Conservation (phyloP, 2,888 invertebrate species). For the Diplazon laetatorius region DNA sequence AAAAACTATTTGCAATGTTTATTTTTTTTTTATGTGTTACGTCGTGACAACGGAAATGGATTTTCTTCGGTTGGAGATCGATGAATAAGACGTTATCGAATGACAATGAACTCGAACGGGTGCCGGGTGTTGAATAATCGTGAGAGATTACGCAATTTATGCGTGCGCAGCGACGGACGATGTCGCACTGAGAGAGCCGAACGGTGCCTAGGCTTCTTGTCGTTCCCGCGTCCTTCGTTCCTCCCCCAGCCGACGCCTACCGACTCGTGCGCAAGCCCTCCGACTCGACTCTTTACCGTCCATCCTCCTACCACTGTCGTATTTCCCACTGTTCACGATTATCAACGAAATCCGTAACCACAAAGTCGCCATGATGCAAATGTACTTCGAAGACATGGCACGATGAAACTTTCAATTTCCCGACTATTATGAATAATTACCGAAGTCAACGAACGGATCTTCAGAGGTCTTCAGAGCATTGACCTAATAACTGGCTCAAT, state of each 20-base stretch:
- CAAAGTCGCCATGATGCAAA: slow-evolving; percentile 56
- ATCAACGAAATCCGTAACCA: slow-evolving; percentile 63
- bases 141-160: slow-evolving; percentile 66
- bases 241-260: slow-evolving; percentile 78
- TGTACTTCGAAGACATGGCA: not conserved
- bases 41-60: not conserved
- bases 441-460: too few relatives aligned
- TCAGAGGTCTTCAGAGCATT: too few relatives aligned
- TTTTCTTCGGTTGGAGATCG: not conserved
- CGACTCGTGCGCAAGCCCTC: slow-evolving; percentile 72
- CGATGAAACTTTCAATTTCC: too few relatives aligned
- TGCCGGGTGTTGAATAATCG: slow-evolving; percentile 25
- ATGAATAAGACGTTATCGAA: slow-evolving; percentile 6
- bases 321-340: slow-evolving; percentile 54
- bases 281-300: slow-evolving; percentile 19
- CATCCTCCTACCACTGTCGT: slow-evolving; percentile 42
- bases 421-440: too few relatives aligned
- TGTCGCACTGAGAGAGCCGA: slow-evolving; percentile 74
- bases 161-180: slow-evolving; percentile 73
- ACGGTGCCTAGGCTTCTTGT: slow-evolving; percentile 52
- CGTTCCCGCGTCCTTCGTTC: slow-evolving; percentile 44
- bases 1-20: not conserved
- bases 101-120: slow-evolving; percentile 16
- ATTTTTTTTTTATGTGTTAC: not conserved
- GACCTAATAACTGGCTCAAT: too few relatives aligned